Evolutionary conservation across 2,113 vertebrate species (phyloP).

Genomic region (Oenanthe oenanthe): DNA sequence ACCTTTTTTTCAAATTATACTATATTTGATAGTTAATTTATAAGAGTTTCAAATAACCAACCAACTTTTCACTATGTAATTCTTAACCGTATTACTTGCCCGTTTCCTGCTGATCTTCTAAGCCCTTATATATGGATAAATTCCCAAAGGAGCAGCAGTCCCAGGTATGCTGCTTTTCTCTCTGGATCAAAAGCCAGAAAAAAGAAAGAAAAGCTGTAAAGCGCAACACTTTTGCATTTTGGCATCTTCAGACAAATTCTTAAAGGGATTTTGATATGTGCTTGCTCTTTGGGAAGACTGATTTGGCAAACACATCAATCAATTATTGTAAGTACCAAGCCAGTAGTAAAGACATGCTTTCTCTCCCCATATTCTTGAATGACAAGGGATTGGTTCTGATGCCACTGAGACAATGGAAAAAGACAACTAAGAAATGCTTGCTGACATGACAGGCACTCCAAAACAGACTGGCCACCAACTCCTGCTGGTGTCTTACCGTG

Average conservation of each 20-base stretch:
- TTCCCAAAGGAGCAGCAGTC: neutral
- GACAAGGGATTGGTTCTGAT: neutral
- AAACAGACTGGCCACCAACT: neutral
- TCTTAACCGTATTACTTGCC: neutral
- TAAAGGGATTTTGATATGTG: neutral
- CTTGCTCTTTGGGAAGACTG: neutral
- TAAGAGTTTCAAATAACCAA: neutral
- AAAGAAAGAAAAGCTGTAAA: neutral
- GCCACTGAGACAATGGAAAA: neutral
- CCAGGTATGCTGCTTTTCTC: neutral
- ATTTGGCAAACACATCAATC: neutral
- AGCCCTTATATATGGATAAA: neutral
- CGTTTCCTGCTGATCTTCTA: neutral
- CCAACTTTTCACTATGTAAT: neutral
- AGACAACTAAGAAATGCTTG: neutral
- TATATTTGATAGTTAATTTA: neutral
- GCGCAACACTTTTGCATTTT: neutral
- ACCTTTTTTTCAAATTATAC: neutral
- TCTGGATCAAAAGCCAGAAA: neutral
- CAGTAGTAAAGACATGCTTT: neutral
- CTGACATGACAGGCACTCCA: neutral
- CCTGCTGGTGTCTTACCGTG: neutral
- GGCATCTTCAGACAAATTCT: neutral
- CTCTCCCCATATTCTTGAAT: neutral
- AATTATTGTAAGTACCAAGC: neutral